Percentiles rank a stretch among this genome's conserved stretches.
These are phyloP conservation scores for Cinclus cinclus DNA, from an alignment of 2,113 vertebrate species.

Conservation along the genomic window DNA sequence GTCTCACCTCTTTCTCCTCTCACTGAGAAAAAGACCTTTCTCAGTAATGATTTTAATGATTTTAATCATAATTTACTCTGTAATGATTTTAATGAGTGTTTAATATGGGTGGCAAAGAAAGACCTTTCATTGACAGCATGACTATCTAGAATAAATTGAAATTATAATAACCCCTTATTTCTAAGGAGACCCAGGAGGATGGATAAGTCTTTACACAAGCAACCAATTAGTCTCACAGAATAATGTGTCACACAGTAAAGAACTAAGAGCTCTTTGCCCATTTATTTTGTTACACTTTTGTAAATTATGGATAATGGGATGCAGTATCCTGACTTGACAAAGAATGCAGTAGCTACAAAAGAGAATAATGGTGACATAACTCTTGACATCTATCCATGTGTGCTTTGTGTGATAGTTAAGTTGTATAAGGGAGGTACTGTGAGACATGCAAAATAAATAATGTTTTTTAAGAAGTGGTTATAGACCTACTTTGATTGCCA, in stretches of 20 bases:
- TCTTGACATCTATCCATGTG: neutral
- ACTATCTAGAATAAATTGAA: neutral
- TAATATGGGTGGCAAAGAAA: neutral
- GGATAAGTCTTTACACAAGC: neutral
- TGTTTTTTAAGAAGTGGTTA: neutral
- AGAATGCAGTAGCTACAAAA: neutral
- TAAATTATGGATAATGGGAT: neutral
- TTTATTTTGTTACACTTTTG: neutral
- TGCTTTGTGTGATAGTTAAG: neutral
- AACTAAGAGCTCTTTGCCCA: neutral
- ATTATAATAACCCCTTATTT: neutral
- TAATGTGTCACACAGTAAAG: neutral
- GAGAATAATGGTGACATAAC: neutral
- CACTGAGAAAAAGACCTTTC: neutral
- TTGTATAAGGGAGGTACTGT: neutral
- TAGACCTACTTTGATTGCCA: neutral
- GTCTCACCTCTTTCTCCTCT: constrained; percentile 30
- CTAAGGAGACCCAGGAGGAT: neutral
- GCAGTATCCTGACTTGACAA: neutral
- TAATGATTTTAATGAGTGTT: constrained; percentile 4
- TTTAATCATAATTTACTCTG: neutral
- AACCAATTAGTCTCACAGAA: neutral
- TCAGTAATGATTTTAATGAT: constrained; percentile 3
- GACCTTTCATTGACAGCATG: neutral
- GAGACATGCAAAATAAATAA: neutral